Percentiles rank a stretch among this genome's conserved stretches.
Evolutionary conservation across 2,888 invertebrate genomes (phyloP).

Genomic region (Mesochorus sp.): DNA sequence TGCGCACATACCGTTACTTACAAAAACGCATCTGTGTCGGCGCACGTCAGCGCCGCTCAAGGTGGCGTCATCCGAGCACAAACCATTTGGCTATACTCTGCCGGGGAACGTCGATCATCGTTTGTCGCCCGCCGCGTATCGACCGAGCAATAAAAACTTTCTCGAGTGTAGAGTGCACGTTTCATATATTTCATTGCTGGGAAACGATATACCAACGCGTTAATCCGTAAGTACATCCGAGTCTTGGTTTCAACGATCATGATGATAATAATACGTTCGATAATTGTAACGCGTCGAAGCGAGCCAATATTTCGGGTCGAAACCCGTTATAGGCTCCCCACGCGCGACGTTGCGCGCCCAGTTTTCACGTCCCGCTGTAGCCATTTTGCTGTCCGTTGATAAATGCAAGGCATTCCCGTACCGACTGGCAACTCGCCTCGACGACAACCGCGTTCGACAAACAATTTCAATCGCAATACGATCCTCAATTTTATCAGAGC

Average conservation of each 20-base stretch:
- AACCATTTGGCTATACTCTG: no score
- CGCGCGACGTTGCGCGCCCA: constrained; percentile 44
- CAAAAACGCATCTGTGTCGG: constrained; percentile 26
- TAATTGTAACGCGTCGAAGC: no score
- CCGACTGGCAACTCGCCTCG: constrained; percentile 79
- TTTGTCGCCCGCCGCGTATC: constrained; percentile 74
- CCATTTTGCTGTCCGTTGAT: constrained; percentile 82
- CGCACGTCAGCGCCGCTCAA: constrained; percentile 50
- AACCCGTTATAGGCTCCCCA: background rate
- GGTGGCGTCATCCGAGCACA: constrained; percentile 55
- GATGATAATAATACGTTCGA: background rate
- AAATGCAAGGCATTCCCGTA: constrained; percentile 80
- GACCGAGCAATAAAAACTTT: constrained; percentile 75
- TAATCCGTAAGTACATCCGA: constrained; percentile 38
- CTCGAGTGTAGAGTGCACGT: constrained; percentile 58
- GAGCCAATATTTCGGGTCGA: background rate
- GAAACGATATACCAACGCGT: background rate
- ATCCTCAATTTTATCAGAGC: constrained; percentile 31
- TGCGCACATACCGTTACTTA: constrained; percentile 14
- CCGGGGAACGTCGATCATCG: constrained; percentile 57
- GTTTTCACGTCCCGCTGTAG: constrained; percentile 69
- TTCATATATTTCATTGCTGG: constrained; percentile 2
- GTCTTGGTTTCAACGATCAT: background rate
- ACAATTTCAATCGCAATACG: constrained; percentile 63
- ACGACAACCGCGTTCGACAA: constrained; percentile 66